These are phyloP conservation scores for Junonia oenone DNA, from an alignment of 2,888 invertebrate genomes.

Conservation along the genomic window DNA sequence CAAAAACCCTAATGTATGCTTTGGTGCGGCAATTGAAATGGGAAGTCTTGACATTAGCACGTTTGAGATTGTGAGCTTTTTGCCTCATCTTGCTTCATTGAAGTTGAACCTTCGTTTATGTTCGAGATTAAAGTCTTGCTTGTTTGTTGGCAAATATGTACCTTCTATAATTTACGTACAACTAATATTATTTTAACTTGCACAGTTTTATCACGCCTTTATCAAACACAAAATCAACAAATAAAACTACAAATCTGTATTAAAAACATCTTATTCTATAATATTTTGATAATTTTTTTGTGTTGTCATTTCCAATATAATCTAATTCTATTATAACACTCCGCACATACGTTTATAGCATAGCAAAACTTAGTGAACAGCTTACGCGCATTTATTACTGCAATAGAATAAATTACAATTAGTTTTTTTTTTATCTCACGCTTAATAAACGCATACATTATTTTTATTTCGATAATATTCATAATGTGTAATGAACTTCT, in stretches of 20 bases:
- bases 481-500: not conserved
- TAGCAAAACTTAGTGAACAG: not conserved
- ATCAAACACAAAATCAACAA: too few relatives aligned
- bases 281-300: too few relatives aligned
- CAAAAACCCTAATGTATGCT: slow-evolving; percentile 28
- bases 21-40: slow-evolving; percentile 28
- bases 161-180: not conserved
- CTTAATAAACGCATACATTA: not conserved
- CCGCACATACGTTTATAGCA: not conserved
- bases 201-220: too few relatives aligned
- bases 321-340: too few relatives aligned
- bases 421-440: not conserved
- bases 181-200: not conserved
- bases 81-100: not conserved
- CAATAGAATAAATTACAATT: not conserved
- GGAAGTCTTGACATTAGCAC: slow-evolving; percentile 27
- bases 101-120: not conserved
- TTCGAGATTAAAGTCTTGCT: not conserved
- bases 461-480: not conserved
- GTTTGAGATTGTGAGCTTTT: slow-evolving; percentile 12
- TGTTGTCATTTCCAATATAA: too few relatives aligned
- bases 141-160: not conserved
- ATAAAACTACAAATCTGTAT: too few relatives aligned
- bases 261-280: too few relatives aligned
- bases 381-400: not conserved